Conservation (phyloP, 2,888 invertebrate genomes). For the Malthinus flaveolus region DNA sequence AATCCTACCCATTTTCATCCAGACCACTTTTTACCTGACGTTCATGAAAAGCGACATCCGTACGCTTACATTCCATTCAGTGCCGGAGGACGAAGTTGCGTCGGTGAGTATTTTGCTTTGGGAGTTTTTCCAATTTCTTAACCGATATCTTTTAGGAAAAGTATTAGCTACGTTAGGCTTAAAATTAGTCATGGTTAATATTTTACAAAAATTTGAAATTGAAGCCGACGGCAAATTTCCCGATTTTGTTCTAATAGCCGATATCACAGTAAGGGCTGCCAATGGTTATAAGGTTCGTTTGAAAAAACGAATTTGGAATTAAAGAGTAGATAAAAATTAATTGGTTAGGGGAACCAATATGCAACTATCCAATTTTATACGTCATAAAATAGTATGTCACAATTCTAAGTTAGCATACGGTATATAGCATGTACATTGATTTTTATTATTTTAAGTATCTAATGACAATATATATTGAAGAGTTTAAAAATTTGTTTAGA, state of each 20-base stretch:
- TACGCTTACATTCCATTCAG: conserved; percentile 47
- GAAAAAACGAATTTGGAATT: conserved; percentile 32
- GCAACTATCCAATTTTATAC: too few relatives aligned
- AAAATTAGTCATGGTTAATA: conserved; percentile 39
- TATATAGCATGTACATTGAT: too few relatives aligned
- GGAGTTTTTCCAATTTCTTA: background rate
- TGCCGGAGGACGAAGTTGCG: conserved; percentile 45
- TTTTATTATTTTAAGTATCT: too few relatives aligned
- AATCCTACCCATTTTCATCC: conserved; percentile 46
- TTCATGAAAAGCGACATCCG: conserved; percentile 37
- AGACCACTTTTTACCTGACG: conserved; percentile 47
- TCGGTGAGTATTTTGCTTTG: too few relatives aligned
- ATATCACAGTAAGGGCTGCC: conserved; percentile 41
- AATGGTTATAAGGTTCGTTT: conserved; percentile 41
- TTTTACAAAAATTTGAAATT: conserved; percentile 41
- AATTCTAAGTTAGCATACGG: too few relatives aligned
- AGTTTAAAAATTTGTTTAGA: too few relatives aligned
- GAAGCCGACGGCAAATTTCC: conserved; percentile 44
- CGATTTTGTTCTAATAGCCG: conserved; percentile 39
- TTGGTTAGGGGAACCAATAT: too few relatives aligned
- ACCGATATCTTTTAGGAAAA: conserved; percentile 39
- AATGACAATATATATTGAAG: too few relatives aligned
- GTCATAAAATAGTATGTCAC: too few relatives aligned
- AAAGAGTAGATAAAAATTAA: too few relatives aligned
- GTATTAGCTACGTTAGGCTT: conserved; percentile 36